Conservation (phyloP, 2,113 vertebrate species). For the Alexandromys fortis region DNA sequence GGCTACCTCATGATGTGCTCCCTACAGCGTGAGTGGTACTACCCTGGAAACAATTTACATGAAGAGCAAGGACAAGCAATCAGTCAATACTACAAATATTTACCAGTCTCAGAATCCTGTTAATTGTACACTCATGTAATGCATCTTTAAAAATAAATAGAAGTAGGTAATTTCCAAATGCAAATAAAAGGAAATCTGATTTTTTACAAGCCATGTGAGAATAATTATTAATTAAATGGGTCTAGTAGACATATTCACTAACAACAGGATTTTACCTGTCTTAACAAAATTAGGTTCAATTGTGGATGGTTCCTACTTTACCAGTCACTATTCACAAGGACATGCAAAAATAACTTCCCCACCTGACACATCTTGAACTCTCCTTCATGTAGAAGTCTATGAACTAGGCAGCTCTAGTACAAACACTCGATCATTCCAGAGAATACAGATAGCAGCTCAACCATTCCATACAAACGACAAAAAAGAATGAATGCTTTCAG, state of each 20-base stretch:
- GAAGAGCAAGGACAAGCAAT: neutral
- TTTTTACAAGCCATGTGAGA: neutral
- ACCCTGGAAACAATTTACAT: neutral
- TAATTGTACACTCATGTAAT: neutral
- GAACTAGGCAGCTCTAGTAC: neutral
- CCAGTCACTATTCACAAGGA: neutral
- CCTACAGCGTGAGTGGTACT: neutral
- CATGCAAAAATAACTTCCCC: neutral
- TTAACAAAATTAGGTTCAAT: neutral
- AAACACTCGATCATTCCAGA: neutral
- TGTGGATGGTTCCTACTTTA: neutral
- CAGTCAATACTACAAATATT: neutral
- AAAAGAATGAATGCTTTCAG: constrained; percentile 3
- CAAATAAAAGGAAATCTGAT: neutral
- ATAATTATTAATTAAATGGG: neutral
- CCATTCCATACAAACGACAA: neutral
- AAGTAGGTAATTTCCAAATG: neutral
- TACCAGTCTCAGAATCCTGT: neutral
- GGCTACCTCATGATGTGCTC: neutral
- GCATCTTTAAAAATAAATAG: neutral
- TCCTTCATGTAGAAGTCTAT: neutral
- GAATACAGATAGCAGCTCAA: neutral
- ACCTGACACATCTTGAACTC: neutral
- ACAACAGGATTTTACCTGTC: constrained; percentile 2
- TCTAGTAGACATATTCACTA: neutral